Evolutionary conservation across 2,888 invertebrate species (phyloP).

Genomic region (Ormyrus pomaceus): DNA sequence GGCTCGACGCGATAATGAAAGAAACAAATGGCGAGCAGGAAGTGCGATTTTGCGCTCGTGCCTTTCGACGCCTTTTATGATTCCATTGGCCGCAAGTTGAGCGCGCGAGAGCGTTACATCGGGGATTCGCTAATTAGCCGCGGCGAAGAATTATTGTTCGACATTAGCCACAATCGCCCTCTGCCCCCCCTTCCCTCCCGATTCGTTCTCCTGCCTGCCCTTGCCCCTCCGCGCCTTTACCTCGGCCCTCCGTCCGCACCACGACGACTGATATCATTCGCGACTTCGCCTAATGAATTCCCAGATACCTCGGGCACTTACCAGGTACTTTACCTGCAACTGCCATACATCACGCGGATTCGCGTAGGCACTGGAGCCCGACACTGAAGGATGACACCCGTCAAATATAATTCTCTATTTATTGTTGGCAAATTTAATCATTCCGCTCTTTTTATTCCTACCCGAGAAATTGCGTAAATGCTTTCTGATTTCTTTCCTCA

Average conservation of each 20-base stretch:
- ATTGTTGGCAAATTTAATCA: constrained; percentile 49
- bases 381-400: constrained; percentile 47
- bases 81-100: constrained; percentile 49
- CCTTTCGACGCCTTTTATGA: constrained; percentile 55
- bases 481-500: constrained; percentile 3
- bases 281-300: constrained; percentile 53
- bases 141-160: constrained; percentile 61
- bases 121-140: constrained; percentile 60
- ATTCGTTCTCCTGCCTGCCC: constrained; percentile 5
- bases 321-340: constrained; percentile 50
- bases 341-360: constrained; percentile 40
- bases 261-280: constrained; percentile 51
- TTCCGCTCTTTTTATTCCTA: constrained; percentile 3
- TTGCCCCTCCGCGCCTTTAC: not conserved
- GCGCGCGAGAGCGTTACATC: constrained; percentile 43
- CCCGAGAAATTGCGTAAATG: constrained; percentile 16
- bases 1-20: constrained; percentile 54
- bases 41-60: constrained; percentile 54
- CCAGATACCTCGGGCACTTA: constrained; percentile 57
- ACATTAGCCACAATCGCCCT: constrained; percentile 59
- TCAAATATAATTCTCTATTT: constrained; percentile 48
- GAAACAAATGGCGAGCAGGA: constrained; percentile 57
- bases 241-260: constrained; percentile 15
- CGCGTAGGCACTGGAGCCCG: constrained; percentile 8
- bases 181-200: constrained; percentile 1